phyloP scores from a whole-genome alignment of 2,113 vertebrate genomes.

The Paedocypris sp. region DNA sequence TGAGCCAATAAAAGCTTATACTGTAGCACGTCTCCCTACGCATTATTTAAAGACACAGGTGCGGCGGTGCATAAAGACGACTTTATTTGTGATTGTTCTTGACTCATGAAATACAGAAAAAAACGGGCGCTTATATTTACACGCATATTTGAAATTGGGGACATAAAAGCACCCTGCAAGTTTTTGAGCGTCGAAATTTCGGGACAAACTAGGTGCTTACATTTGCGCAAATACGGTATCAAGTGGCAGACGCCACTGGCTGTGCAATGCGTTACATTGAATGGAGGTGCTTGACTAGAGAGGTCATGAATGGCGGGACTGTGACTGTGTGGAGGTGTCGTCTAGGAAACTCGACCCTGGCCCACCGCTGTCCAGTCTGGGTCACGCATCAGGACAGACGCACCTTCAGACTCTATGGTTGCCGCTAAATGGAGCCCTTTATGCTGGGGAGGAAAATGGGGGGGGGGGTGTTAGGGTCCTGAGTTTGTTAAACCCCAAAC shows the following conservation, averaged over 20 bases:
- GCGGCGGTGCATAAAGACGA: too few species aligned
- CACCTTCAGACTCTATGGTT: constrained; percentile 38
- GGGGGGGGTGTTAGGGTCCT: constrained; percentile 35
- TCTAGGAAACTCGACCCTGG: constrained; percentile 16
- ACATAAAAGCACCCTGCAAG: too few species aligned
- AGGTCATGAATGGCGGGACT: constrained; percentile 32
- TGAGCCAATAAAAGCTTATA: too few species aligned
- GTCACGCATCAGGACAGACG: constrained; percentile 29
- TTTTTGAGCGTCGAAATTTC: too few species aligned
- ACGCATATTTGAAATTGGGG: too few species aligned
- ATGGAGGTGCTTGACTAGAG: constrained; percentile 49
- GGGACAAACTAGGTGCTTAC: too few species aligned
- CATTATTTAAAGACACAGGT: too few species aligned
- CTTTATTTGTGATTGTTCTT: too few species aligned
- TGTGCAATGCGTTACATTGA: constrained; percentile 49
- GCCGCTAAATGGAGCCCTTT: constrained; percentile 67
- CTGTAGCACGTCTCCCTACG: too few species aligned
- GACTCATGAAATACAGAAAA: too few species aligned
- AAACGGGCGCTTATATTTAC: too few species aligned
- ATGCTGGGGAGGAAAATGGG: constrained; percentile 52
- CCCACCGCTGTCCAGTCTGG: constrained; percentile 5
- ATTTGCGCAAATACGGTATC: too few species aligned
- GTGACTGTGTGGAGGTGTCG: constrained; percentile 24
- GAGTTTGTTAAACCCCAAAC: constrained; percentile 43
- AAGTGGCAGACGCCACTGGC: constrained; percentile 35